Conservation (phyloP, 2,888 invertebrate genomes). For the Drosophila parthenogenetica region DNA sequence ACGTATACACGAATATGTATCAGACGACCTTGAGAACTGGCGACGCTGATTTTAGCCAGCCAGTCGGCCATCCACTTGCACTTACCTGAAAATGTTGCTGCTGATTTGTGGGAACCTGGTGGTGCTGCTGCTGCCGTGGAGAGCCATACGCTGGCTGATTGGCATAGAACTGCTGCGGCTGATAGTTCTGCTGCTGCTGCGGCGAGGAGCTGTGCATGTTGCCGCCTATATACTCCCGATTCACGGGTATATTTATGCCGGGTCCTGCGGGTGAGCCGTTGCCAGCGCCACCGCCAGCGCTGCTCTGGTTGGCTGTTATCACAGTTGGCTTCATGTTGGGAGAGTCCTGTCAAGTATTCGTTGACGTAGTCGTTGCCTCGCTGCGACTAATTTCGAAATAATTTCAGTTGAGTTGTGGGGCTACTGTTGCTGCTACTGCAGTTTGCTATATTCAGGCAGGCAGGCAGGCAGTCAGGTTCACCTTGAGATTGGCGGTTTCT, state of each 20-base stretch:
- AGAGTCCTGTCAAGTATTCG: slow-evolving; percentile 43
- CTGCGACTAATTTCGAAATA: slow-evolving; percentile 52
- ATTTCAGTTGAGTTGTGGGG: slow-evolving; percentile 45
- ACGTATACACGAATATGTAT: background rate
- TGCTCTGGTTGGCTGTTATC: slow-evolving; percentile 75
- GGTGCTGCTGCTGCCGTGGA: slow-evolving; percentile 60
- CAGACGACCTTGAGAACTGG: slow-evolving; percentile 48
- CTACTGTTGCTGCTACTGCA: slow-evolving; percentile 34
- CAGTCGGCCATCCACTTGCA: slow-evolving; percentile 7
- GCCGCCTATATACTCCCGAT: slow-evolving; percentile 67
- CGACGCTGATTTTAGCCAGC: slow-evolving; percentile 41
- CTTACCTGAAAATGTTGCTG: slow-evolving; percentile 76
- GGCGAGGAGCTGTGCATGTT: slow-evolving; percentile 51
- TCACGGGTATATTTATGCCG: slow-evolving; percentile 79
- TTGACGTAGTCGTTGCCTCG: slow-evolving; percentile 12
- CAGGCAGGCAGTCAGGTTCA: slow-evolving; percentile 64
- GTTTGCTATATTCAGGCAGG: slow-evolving; percentile 37
- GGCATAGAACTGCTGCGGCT: slow-evolving; percentile 49
- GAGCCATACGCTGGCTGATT: slow-evolving; percentile 62
- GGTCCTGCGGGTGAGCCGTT: slow-evolving; percentile 42
- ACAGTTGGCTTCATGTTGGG: slow-evolving; percentile 83
- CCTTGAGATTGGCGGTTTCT: slow-evolving; percentile 58
- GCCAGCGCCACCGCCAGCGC: slow-evolving; percentile 29
- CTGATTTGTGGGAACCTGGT: slow-evolving; percentile 66
- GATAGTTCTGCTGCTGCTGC: slow-evolving; percentile 54